Evolutionary conservation across 1,140 invertebrate species (phyloP), one percentile per base, ranked within the genome.

Genomic region (Copidosoma floridanum): DNA sequence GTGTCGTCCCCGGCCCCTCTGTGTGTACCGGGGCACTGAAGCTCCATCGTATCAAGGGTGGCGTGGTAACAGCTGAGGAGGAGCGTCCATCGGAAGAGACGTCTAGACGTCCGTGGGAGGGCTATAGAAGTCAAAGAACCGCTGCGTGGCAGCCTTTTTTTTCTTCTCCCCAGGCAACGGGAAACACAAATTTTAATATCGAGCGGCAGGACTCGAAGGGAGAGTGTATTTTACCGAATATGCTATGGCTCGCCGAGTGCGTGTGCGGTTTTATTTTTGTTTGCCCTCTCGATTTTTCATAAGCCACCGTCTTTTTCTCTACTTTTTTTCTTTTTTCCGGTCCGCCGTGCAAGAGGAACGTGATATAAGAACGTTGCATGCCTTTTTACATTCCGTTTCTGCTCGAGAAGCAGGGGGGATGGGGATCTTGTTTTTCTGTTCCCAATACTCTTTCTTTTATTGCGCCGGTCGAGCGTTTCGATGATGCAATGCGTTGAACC

Each of bases 121-220:
- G 32, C 47, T 29, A 6, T 35, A 59, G 52, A 65, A 46, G 55
- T 63, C 46, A 48, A 29, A 57, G 43, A 6, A 52, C 14, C 32
- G 12, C 46, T 26, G 51, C 55, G n/a, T n/a, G n/a, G n/a, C n/a
- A n/a, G n/a, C n/a, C n/a, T n/a, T n/a, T n/a, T n/a, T n/a, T n/a
- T n/a, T n/a, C n/a, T n/a, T 44, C 53, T 58, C 52, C 35, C 61
- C 24, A n/a, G 24, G 52, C 29, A 35, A 50, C 50, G 59, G 61
- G 51, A n/a, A 50, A 60, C 40, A 50, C 47, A 61, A 65, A 66
- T 71, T 68, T 71, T 69, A 71, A 71, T 71, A 69, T 71, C 54
- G 55, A 32, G 50, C 47, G 54, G 40, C 35, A 48, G 35, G 24
- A 3, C 4, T 27, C 27, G 46, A 18, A 21, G 24, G 35, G 24